A percentile compares a stretch with the other conserved stretches of the same genome.
Conservation (phyloP, 2,888 invertebrate species). For the Eutolmus rufibarbis region DNA sequence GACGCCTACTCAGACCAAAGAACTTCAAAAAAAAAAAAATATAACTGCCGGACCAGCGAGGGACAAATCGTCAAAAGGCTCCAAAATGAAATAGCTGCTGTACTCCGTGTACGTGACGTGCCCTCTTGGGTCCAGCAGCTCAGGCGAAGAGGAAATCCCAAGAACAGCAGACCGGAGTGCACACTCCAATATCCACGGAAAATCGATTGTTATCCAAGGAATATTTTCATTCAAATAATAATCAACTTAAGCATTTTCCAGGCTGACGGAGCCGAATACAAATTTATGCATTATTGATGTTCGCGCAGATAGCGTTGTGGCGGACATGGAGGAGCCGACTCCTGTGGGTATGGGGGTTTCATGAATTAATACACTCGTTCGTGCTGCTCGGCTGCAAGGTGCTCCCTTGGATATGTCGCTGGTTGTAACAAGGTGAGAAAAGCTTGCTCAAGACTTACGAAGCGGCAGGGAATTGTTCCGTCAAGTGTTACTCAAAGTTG, state of each 20-base stretch:
- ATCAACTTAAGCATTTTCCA: slow-evolving; percentile 41
- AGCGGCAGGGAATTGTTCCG: slow-evolving; percentile 15
- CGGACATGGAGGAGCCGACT: neutral
- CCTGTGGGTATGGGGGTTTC: neutral
- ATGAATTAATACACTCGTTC: slow-evolving; percentile 32
- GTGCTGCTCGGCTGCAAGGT: neutral
- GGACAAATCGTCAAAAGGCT: neutral
- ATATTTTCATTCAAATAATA: slow-evolving; percentile 38
- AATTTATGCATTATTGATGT: slow-evolving; percentile 47
- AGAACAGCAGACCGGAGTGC: neutral
- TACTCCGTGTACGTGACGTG: neutral
- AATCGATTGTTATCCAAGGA: slow-evolving; percentile 43
- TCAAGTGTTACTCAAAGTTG: slow-evolving; percentile 34
- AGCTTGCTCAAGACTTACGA: neutral
- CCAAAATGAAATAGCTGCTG: neutral
- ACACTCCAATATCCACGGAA: neutral
- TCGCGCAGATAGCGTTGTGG: neutral
- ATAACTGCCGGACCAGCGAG: neutral
- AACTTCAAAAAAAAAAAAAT: neutral
- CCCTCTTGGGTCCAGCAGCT: neutral
- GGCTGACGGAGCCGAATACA: slow-evolving; percentile 43
- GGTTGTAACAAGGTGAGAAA: slow-evolving; percentile 21
- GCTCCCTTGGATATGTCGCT: slow-evolving; percentile 10
- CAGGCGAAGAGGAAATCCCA: neutral
- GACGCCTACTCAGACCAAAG: neutral